phyloP scores from a whole-genome alignment of 2,113 vertebrate species.

The Nesogale talazaci region DNA sequence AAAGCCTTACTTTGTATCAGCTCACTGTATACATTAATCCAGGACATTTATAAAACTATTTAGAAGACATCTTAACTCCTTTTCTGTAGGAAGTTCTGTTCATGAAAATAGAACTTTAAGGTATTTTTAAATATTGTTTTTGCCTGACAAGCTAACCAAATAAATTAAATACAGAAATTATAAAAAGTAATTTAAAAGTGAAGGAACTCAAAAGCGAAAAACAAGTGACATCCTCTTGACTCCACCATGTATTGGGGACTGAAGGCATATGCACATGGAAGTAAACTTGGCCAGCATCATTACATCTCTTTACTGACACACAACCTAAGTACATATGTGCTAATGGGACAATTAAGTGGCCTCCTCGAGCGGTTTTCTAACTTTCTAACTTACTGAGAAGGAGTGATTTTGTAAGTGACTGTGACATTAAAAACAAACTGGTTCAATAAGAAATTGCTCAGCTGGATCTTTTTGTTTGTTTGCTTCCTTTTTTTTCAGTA shows the following conservation, averaged over 20 bases:
- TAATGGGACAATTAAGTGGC: slow-evolving; percentile 55
- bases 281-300: slow-evolving; percentile 16
- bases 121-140: background rate
- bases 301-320: background rate
- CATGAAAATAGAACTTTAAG: background rate
- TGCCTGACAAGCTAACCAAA: background rate
- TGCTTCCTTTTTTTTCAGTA: background rate
- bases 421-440: slow-evolving; percentile 65
- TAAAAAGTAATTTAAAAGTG: background rate
- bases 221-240: background rate
- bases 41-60: background rate
- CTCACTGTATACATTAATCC: background rate
- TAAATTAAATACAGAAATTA: background rate
- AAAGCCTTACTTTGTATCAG: background rate
- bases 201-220: background rate
- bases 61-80: background rate
- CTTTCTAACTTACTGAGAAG: slow-evolving; percentile 49
- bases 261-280: background rate
- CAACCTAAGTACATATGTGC: background rate
- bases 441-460: slow-evolving; percentile 68
- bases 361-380: slow-evolving; percentile 45
- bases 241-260: background rate
- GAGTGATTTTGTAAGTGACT: slow-evolving; percentile 72
- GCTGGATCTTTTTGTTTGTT: slow-evolving; percentile 45
- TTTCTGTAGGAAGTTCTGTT: background rate